Base-by-base conservation (phyloP, 2,113 vertebrate genomes). In the Nesoenas mayeri region DNA sequence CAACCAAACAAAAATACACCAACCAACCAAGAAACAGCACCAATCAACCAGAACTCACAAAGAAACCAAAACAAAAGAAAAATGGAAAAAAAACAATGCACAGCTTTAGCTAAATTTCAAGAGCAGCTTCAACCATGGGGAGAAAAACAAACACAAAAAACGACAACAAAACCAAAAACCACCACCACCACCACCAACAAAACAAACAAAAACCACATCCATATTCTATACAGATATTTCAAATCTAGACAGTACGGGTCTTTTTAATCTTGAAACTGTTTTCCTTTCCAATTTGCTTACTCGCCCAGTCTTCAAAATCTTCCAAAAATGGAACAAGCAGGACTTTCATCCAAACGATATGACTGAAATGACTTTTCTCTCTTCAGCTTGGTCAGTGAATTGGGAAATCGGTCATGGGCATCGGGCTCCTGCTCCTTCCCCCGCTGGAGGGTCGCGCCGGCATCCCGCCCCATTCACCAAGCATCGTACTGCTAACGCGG, bases 401-500 rank as follows among this genome's bases (percentile, higher is more conserved):
- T 20, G n/a, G 60, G 34, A 57, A 73, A 54, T 12, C 15, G 22
- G 50, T 20, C 34, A 5, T 0, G 1, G 44, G 1, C 36, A 21
- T 18, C 31, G 4, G 22, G 6, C 28, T 28, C 36, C 51, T 51
- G 1, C 20, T 21, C 2, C 54, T 34, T 11, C 73, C 64, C 60
- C 17, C 54, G 19, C 85, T 28, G 57, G 4, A 34, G 64, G 20
- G 8, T 24, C 85, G 17, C 1, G 34, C 44, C 88, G 32, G 71
- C 16, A 20, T 4, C 26, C 29, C 6, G 3, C 2, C 14, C 3
- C 15, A 0, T 6, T 0, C 1, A 8, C 14, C 6, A 0, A 6
- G 24, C 80, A 31, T 5, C n/a, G 31, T 14, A 3, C 6, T 7
- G 28, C 18, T 47, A 19, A 19, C 18, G 44, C 9, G 44, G 44